Evolutionary conservation across 2,113 vertebrate genomes (phyloP).

Genomic region (Ceyx margarethae): DNA sequence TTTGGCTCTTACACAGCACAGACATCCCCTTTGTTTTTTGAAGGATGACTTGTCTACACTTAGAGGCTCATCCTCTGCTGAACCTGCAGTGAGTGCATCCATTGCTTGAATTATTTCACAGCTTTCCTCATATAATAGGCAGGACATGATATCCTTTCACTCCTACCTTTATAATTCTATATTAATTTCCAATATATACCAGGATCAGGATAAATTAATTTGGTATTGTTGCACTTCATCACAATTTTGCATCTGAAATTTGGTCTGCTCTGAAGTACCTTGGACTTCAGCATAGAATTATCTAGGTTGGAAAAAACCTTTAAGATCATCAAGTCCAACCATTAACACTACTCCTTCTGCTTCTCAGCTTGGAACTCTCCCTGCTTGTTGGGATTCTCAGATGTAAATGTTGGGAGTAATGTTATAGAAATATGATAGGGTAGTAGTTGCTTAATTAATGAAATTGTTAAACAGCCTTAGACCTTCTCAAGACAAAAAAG

Average conservation of each 20-base stretch:
- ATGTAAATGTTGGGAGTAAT: neutral
- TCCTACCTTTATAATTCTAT: neutral
- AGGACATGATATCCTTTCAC: neutral
- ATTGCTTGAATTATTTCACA: neutral
- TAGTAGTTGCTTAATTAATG: neutral
- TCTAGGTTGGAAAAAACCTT: too few species aligned
- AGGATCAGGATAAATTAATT: neutral
- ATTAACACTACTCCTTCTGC: neutral
- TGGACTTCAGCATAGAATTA: too few species aligned
- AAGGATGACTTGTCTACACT: neutral
- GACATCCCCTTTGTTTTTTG: neutral
- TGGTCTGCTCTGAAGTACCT: neutral
- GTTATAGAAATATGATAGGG: neutral
- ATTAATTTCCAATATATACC: neutral
- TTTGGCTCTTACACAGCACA: neutral
- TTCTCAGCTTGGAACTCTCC: neutral
- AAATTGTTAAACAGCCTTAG: neutral
- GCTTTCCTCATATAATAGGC: neutral
- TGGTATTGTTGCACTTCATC: neutral
- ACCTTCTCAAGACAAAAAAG: neutral
- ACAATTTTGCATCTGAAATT: neutral
- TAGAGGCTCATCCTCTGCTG: neutral
- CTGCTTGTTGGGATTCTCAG: neutral
- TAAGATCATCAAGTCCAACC: too few species aligned
- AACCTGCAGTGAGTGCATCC: neutral